Conservation (phyloP, 2,113 vertebrate genomes). For the Abramis brama region DNA sequence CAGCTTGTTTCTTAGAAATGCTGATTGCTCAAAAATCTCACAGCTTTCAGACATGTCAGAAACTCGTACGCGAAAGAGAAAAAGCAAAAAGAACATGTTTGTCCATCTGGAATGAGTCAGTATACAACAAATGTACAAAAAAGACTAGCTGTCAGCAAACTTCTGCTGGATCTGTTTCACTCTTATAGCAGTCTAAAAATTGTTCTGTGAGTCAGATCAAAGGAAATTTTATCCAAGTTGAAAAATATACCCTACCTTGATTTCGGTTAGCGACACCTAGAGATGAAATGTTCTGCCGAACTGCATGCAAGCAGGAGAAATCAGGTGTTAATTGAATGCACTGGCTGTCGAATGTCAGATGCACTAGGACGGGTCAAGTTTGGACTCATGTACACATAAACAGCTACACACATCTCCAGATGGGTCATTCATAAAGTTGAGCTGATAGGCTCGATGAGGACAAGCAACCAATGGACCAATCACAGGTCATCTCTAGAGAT, state of each 20-base stretch:
- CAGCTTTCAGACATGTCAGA: slow-evolving; percentile 44
- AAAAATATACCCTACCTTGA: slow-evolving; percentile 91
- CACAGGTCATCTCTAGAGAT: slow-evolving; percentile 77
- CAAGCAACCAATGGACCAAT: slow-evolving; percentile 83
- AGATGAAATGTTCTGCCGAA: slow-evolving; percentile 98
- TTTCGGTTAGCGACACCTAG: slow-evolving; percentile 99
- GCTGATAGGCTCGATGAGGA: slow-evolving; percentile 80
- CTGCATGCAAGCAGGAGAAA: slow-evolving; percentile 95
- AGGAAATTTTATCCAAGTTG: slow-evolving; percentile 67
- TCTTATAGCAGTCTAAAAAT: slow-evolving; percentile 35
- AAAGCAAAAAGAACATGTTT: slow-evolving; percentile 39
- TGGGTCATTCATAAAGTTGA: slow-evolving; percentile 80
- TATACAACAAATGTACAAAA: slow-evolving; percentile 48
- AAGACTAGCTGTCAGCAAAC: slow-evolving; percentile 28
- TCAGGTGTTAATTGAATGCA: slow-evolving; percentile 90
- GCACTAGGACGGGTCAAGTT: slow-evolving; percentile 72
- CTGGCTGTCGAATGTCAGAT: slow-evolving; percentile 68
- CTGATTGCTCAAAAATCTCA: slow-evolving; percentile 30
- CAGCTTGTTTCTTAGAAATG: slow-evolving; percentile 41
- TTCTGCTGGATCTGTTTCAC: slow-evolving; percentile 36
- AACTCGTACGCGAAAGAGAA: slow-evolving; percentile 25
- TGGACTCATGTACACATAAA: slow-evolving; percentile 84
- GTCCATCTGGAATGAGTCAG: slow-evolving; percentile 51
- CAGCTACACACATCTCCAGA: slow-evolving; percentile 80
- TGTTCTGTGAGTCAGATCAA: slow-evolving; percentile 55